A percentile compares a stretch with the other conserved stretches of the same genome.
Evolutionary conservation across 2,113 vertebrate genomes (phyloP).

Genomic region (Mugil cephalus): DNA sequence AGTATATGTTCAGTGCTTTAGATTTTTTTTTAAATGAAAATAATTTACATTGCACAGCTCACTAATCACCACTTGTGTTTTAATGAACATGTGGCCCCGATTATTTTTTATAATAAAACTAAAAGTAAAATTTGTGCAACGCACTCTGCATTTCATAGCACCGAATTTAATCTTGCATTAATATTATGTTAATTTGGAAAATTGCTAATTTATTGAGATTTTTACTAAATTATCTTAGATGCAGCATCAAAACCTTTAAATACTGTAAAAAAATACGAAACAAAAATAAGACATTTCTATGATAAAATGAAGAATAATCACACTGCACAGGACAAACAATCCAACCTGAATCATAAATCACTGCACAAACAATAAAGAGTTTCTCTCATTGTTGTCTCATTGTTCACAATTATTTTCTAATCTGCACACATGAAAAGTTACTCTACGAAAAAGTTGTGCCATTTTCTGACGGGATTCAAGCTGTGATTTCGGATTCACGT

Average conservation of each 20-base stretch:
- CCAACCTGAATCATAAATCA: slow-evolving; percentile 18
- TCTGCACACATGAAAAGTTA: slow-evolving; percentile 12
- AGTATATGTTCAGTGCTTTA: not conserved
- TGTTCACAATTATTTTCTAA: not conserved
- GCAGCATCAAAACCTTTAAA: not conserved
- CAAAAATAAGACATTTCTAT: not conserved
- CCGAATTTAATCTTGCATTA: not conserved
- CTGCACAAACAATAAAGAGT: not conserved
- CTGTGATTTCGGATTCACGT: slow-evolving; percentile 20
- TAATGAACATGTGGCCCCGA: not conserved
- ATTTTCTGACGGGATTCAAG: slow-evolving; percentile 2
- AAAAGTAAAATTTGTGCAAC: slow-evolving; percentile 3
- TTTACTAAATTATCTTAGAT: slow-evolving; percentile 4
- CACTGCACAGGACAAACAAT: not conserved
- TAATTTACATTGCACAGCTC: not conserved
- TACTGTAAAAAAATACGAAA: slow-evolving; percentile 4
- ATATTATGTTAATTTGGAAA: not conserved
- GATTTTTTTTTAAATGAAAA: not conserved
- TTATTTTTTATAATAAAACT: not conserved
- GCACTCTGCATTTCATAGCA: not conserved
- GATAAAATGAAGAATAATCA: slow-evolving; percentile 10
- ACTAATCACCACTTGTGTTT: not conserved
- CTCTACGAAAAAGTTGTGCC: not conserved
- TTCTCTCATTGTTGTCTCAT: not conserved
- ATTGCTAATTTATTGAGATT: not conserved